Evolutionary conservation across 2,888 invertebrate species (phyloP).

Genomic region (Choreutis nemorana): DNA sequence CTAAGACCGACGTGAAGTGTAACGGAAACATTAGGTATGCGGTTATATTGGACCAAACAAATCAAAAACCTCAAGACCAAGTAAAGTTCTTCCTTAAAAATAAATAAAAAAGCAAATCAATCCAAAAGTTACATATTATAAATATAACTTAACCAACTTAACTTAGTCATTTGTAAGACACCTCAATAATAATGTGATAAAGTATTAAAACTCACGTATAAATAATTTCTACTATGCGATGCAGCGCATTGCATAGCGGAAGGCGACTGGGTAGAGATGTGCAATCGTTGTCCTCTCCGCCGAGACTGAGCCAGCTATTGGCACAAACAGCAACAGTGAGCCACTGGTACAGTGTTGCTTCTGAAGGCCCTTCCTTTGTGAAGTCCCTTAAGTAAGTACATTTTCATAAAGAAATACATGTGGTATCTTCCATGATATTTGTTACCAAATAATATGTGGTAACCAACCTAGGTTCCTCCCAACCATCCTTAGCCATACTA

Average conservation of each 20-base stretch:
- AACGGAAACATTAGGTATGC: no score
- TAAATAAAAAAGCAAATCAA: no score
- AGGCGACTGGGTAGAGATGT: slow-evolving; percentile 38
- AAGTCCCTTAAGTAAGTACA: slow-evolving; percentile 36
- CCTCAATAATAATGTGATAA: no score
- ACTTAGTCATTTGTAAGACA: no score
- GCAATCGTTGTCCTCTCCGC: slow-evolving; percentile 30
- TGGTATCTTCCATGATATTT: neutral
- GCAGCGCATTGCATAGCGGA: slow-evolving; percentile 43
- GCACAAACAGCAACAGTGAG: slow-evolving; percentile 41
- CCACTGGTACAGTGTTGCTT: slow-evolving; percentile 36
- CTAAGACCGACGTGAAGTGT: no score
- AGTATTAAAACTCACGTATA: slow-evolving; percentile 40
- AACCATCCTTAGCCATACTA: no score
- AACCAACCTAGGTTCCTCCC: neutral
- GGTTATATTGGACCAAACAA: no score
- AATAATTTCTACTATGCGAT: slow-evolving; percentile 37
- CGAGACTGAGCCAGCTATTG: slow-evolving; percentile 43
- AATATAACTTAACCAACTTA: no score
- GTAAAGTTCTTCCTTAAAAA: no score
- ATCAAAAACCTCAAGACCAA: no score
- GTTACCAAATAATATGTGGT: neutral
- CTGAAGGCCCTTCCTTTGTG: slow-evolving; percentile 32
- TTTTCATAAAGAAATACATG: no score
- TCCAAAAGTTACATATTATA: no score